Conservation (phyloP, 35 echinoderm and acorn worm genomes). For the Anneissia japonica region DNA sequence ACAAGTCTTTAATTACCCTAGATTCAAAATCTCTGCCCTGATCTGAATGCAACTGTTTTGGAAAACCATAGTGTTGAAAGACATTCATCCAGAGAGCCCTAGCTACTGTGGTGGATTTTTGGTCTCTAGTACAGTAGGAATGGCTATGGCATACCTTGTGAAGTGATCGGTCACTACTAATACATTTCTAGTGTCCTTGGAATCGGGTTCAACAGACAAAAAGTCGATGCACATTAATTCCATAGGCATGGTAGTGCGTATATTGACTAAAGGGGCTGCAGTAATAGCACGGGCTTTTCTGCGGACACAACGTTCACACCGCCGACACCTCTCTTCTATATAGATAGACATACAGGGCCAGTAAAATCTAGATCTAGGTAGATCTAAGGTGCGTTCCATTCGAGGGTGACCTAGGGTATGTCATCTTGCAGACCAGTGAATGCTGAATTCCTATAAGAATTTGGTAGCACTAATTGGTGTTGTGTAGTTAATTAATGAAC, state of each 20-base stretch:
- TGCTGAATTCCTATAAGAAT: background rate
- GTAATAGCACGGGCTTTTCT: too few species aligned
- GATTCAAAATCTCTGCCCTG: background rate
- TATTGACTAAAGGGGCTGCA: too few species aligned
- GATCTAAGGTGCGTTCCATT: slow-evolving; percentile 16
- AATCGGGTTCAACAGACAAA: background rate
- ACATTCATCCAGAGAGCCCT: background rate
- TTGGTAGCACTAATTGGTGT: background rate
- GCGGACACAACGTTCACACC: too few species aligned
- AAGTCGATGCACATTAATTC: background rate
- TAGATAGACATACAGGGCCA: background rate
- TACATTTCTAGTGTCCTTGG: background rate
- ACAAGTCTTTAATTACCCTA: slow-evolving; percentile 50
- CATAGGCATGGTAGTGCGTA: background rate
- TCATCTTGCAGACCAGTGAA: background rate
- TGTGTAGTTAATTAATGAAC: background rate
- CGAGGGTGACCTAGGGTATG: slow-evolving; percentile 13
- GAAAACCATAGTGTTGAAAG: too few species aligned
- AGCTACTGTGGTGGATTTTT: background rate
- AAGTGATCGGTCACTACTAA: background rate
- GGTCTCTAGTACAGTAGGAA: slow-evolving; percentile 2
- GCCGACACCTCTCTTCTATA: background rate
- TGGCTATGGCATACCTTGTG: background rate
- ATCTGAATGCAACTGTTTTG: too few species aligned
- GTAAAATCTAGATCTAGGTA: slow-evolving; percentile 1